Percentiles rank a stretch among this genome's conserved stretches.
phyloP scores from a whole-genome alignment of 1,140 invertebrate genomes.

The Ceratina calcarata region DNA sequence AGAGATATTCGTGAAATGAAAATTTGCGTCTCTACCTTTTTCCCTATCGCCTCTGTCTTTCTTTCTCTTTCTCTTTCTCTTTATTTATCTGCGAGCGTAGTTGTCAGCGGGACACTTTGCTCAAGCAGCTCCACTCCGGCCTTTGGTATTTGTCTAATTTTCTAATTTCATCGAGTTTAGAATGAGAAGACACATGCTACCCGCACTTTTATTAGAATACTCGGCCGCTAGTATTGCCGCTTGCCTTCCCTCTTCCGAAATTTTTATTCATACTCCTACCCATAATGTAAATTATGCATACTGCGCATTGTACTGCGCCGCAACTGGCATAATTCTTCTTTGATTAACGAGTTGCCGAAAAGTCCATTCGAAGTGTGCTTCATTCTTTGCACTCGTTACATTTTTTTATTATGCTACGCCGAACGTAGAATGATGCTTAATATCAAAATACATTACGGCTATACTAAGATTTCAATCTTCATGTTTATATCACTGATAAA shows the following conservation, averaged over 20 bases:
- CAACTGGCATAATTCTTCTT: not conserved
- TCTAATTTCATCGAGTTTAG: constrained; percentile 43
- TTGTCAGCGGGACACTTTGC: constrained; percentile 27
- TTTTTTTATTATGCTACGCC: too few relatives aligned
- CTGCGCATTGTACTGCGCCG: too few relatives aligned
- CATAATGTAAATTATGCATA: not conserved
- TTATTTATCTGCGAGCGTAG: too few relatives aligned
- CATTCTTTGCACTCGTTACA: not conserved
- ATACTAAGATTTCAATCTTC: too few relatives aligned
- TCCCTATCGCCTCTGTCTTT: not conserved
- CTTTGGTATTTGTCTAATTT: constrained; percentile 33
- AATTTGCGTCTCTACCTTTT: constrained; percentile 15
- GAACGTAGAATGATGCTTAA: too few relatives aligned
- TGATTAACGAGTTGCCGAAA: not conserved
- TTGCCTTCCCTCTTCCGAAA: not conserved
- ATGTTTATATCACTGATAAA: too few relatives aligned
- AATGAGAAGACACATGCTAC: not conserved
- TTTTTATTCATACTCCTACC: not conserved
- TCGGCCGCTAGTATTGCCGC: not conserved
- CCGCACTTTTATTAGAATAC: constrained; percentile 11
- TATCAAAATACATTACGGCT: too few relatives aligned
- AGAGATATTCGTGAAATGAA: constrained; percentile 40
- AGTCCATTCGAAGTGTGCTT: not conserved
- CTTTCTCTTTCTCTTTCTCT: not conserved
- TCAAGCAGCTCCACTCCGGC: not conserved